Evolutionary conservation across 2,888 invertebrate genomes (phyloP).

Genomic region (Ichneumon xanthorius): DNA sequence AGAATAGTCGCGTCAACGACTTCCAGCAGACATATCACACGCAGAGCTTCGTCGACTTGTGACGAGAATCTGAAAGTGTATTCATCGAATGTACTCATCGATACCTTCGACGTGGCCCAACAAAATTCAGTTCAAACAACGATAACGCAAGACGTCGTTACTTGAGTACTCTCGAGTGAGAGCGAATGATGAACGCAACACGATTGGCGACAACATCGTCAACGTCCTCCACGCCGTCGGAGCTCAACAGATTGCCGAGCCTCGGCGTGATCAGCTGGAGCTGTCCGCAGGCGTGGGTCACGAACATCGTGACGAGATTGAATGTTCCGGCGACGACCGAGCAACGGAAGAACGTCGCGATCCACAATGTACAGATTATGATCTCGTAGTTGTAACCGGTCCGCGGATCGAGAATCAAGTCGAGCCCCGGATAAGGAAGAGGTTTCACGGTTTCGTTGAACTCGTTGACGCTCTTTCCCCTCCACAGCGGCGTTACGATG

Average conservation of each 20-base stretch:
- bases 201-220: not conserved
- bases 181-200: constrained; percentile 22
- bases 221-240: not conserved
- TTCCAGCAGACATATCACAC: constrained; percentile 78
- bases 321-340: constrained; percentile 67
- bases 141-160: constrained; percentile 4
- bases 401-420: constrained; percentile 19
- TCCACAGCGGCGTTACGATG: not conserved
- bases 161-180: constrained; percentile 29
- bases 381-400: constrained; percentile 68
- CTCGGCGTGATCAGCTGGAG: constrained; percentile 66
- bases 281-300: constrained; percentile 72
- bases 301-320: constrained; percentile 67
- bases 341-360: constrained; percentile 59
- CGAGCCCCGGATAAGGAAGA: constrained; percentile 63
- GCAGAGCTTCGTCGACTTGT: constrained; percentile 74
- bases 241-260: constrained; percentile 57
- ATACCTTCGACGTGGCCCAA: not conserved
- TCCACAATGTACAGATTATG: constrained; percentile 57
- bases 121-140: not conserved
- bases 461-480: not conserved
- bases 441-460: too few relatives aligned
- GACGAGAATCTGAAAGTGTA: constrained; percentile 73
- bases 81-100: not conserved
- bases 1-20: constrained; percentile 78